Evolutionary conservation across 2,888 invertebrate species (phyloP).

Genomic region (Gymnosoma rotundatum): DNA sequence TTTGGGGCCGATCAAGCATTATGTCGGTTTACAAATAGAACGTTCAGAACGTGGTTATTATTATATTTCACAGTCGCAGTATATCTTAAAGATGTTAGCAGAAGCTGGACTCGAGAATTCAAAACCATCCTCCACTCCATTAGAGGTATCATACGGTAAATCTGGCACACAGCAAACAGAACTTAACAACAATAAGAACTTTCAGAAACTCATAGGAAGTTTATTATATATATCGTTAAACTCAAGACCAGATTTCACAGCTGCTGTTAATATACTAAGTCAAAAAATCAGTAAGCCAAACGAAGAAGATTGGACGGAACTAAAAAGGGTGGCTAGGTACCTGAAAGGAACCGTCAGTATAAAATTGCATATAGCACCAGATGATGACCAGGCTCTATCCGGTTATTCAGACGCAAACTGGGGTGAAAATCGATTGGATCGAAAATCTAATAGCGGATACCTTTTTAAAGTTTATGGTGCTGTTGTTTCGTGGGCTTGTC

Average conservation of each 20-base stretch:
- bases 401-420: not conserved
- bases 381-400: conserved; percentile 6
- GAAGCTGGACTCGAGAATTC: conserved; percentile 27
- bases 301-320: conserved; percentile 31
- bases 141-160: conserved; percentile 10
- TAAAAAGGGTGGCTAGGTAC: conserved; percentile 16
- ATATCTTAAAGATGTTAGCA: conserved; percentile 6
- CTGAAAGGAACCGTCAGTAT: conserved; percentile 16
- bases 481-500: conserved; percentile 24
- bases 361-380: too few species aligned
- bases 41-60: conserved; percentile 4
- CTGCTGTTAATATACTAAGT: conserved; percentile 16
- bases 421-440: conserved; percentile 1
- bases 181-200: not conserved
- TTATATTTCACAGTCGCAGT: conserved; percentile 7
- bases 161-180: not conserved
- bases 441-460: conserved; percentile 31
- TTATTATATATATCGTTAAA: conserved; percentile 23
- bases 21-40: conserved; percentile 8
- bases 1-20: not conserved
- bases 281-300: conserved; percentile 31
- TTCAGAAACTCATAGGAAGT: conserved; percentile 11
- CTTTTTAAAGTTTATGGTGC: conserved; percentile 29
- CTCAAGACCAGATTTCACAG: conserved; percentile 30
- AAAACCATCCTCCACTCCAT: conserved; percentile 2